A percentile compares a stretch with the other conserved stretches of the same genome.
phyloP scores from a whole-genome alignment of 2,113 vertebrate genomes.

The Hippocampus barbouri region DNA sequence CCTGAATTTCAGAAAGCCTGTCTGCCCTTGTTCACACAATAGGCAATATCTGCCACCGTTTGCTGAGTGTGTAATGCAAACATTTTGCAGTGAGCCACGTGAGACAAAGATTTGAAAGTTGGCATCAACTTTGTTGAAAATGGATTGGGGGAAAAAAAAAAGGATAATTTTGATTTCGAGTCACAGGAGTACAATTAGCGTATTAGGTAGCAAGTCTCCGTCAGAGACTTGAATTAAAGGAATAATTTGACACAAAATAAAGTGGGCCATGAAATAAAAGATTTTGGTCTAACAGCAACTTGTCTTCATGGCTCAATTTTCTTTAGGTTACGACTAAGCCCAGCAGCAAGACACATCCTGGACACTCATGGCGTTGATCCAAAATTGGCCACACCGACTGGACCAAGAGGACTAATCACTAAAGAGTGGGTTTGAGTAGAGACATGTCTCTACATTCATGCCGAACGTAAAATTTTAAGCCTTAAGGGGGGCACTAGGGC shows the following conservation, averaged over 20 bases:
- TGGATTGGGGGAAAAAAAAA: not conserved
- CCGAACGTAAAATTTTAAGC: no score
- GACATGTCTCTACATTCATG: not conserved
- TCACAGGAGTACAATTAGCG: not conserved
- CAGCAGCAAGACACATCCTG: constrained; percentile 90
- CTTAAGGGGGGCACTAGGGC: no score
- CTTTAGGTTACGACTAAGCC: constrained; percentile 85
- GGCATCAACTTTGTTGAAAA: constrained; percentile 7
- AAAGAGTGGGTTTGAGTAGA: constrained; percentile 83
- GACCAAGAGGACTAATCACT: constrained; percentile 88
- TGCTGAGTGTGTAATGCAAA: constrained; percentile 47
- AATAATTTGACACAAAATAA: not conserved
- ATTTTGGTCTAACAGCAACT: not conserved
- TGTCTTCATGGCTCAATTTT: not conserved
- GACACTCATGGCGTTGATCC: constrained; percentile 81
- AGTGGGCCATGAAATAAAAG: not conserved
- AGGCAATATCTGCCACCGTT: constrained; percentile 11
- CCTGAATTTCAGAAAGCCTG: constrained; percentile 9
- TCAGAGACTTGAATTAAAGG: not conserved
- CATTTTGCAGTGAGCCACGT: constrained; percentile 11
- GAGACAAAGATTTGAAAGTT: constrained; percentile 6
- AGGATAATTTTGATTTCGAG: not conserved
- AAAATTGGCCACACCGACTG: constrained; percentile 76
- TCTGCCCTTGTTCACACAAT: constrained; percentile 25
- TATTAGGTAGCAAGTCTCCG: not conserved